Percentiles rank a stretch among this genome's conserved stretches.
These are phyloP conservation scores for Phalacrocorax aristotelis DNA, from an alignment of 2,113 vertebrate species.

Conservation along the genomic window DNA sequence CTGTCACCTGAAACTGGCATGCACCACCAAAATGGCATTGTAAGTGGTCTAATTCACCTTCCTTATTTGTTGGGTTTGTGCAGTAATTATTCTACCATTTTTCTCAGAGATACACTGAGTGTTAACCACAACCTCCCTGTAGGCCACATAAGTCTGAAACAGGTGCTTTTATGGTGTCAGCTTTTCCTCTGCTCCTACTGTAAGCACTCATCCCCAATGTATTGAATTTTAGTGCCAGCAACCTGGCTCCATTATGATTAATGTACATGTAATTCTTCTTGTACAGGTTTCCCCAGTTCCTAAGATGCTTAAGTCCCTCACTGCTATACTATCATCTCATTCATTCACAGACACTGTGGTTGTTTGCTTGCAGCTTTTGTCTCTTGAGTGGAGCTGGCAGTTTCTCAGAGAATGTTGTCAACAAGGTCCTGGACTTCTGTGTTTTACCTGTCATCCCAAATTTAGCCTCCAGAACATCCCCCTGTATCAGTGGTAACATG, in stretches of 20 bases:
- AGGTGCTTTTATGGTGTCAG: background rate
- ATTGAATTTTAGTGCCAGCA: background rate
- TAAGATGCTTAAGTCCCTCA: background rate
- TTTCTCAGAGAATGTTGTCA: background rate
- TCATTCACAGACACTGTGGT: background rate
- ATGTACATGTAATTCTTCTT: background rate
- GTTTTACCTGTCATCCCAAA: background rate
- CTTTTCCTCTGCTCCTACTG: background rate
- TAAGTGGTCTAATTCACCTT: background rate
- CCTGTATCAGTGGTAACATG: background rate
- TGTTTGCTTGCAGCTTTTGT: background rate
- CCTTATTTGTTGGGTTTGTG: background rate
- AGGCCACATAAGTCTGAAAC: background rate
- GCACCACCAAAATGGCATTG: background rate
- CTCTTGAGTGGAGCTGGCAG: background rate
- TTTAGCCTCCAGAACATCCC: background rate
- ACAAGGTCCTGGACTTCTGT: background rate
- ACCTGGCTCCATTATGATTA: background rate
- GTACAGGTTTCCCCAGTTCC: background rate
- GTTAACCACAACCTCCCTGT: background rate
- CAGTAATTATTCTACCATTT: background rate
- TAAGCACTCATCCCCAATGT: background rate
- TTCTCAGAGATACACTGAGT: background rate
- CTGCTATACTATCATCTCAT: background rate
- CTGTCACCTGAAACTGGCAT: background rate